Conservation (phyloP, 2,888 invertebrate species). For the Bombylius major region DNA sequence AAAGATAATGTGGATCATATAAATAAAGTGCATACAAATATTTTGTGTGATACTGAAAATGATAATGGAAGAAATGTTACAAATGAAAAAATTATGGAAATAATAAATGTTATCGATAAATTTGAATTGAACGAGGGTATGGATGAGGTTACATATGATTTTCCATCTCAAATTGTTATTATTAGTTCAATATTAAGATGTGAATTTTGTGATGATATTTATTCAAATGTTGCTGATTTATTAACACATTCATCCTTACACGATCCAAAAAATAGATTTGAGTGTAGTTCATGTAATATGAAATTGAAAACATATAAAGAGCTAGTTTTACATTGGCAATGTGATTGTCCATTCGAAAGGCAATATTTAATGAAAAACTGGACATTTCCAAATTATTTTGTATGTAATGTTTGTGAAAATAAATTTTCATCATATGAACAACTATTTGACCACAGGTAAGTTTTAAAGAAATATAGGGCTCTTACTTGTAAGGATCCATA, state of each 20-base stretch:
- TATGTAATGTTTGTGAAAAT: slow-evolving; percentile 34
- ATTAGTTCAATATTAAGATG: slow-evolving; percentile 40
- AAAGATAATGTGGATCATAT: slow-evolving; percentile 17
- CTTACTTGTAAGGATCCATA: too few relatives aligned
- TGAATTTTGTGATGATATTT: slow-evolving; percentile 48
- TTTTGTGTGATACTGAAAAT: slow-evolving; percentile 15
- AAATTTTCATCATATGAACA: slow-evolving; percentile 28
- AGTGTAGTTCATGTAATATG: slow-evolving; percentile 35
- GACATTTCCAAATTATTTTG: slow-evolving; percentile 26
- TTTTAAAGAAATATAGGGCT: too few relatives aligned
- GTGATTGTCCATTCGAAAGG: slow-evolving; percentile 30
- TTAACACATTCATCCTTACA: slow-evolving; percentile 29
- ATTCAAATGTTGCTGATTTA: slow-evolving; percentile 40
- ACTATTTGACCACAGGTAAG: slow-evolving; percentile 34
- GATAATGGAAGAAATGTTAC: slow-evolving; percentile 13
- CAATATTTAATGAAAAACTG: slow-evolving; percentile 16
- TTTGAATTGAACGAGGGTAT: neutral
- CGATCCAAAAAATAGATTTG: slow-evolving; percentile 26
- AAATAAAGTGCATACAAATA: slow-evolving; percentile 17
- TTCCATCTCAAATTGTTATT: slow-evolving; percentile 23
- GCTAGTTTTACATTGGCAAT: slow-evolving; percentile 45
- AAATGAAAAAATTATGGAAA: slow-evolving; percentile 16
- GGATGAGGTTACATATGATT: too few relatives aligned
- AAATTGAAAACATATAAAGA: slow-evolving; percentile 39
- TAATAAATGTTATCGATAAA: neutral